A percentile compares a stretch with the other conserved stretches of the same genome.
phyloP scores from a whole-genome alignment of 2,888 invertebrate species.

The Morinoia aosen region DNA sequence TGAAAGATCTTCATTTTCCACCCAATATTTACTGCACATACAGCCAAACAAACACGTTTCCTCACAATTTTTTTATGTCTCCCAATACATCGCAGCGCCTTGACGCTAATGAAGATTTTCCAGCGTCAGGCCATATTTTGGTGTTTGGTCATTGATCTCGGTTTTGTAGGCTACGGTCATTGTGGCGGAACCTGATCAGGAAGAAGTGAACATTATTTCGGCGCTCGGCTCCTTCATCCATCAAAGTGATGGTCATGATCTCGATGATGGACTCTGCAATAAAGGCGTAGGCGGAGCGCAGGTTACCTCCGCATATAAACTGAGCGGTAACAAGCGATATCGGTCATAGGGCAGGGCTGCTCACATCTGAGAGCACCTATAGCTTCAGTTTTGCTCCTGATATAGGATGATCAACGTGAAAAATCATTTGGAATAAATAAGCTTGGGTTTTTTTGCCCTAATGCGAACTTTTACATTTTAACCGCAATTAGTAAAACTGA shows the following conservation, averaged over 20 bases:
- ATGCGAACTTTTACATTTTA: too few species aligned
- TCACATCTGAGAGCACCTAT: not conserved
- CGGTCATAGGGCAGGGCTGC: not conserved
- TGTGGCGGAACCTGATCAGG: not conserved
- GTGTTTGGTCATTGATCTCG: not conserved
- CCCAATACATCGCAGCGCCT: too few species aligned
- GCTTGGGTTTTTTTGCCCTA: not conserved
- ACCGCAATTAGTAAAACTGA: not conserved
- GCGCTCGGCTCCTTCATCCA: constrained; percentile 3
- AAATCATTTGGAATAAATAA: not conserved
- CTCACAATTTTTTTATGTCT: too few species aligned
- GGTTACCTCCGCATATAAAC: not conserved
- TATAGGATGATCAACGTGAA: not conserved
- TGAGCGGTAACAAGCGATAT: not conserved
- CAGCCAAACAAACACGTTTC: too few species aligned
- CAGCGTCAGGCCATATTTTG: not conserved
- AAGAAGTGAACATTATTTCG: constrained; percentile 1
- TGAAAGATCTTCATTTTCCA: too few species aligned
- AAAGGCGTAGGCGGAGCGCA: not conserved
- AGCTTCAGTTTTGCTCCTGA: not conserved
- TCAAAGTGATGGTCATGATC: constrained; percentile 17
- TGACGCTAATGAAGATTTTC: not conserved
- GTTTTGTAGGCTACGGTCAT: not conserved
- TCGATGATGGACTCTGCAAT: constrained; percentile 1
- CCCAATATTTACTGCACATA: too few species aligned